Evolutionary conservation across 2,113 vertebrate genomes (phyloP).

Genomic region (Phylloscopus whistleri): DNA sequence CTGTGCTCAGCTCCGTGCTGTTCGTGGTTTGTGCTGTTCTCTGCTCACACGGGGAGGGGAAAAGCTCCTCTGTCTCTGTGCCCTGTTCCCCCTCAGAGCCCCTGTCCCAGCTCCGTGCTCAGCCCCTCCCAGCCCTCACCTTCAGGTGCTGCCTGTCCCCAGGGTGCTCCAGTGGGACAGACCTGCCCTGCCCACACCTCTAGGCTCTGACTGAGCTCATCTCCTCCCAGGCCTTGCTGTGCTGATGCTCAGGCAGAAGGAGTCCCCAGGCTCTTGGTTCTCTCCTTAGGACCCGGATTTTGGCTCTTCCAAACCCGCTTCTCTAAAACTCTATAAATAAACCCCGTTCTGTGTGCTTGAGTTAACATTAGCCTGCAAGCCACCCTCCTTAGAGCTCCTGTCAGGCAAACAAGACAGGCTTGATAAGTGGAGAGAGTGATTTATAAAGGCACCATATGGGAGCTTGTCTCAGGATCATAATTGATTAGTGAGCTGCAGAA

Average conservation of each 20-base stretch:
- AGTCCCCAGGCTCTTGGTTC: neutral
- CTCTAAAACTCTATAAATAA: slow-evolving; percentile 26
- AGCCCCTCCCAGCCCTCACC: neutral
- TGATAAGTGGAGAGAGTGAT: slow-evolving; percentile 36
- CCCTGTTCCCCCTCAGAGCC: neutral
- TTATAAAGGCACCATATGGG: slow-evolving; percentile 62
- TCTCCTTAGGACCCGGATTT: neutral
- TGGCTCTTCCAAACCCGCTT: neutral
- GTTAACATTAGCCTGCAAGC: slow-evolving; percentile 46
- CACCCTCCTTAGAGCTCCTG: slow-evolving; percentile 18
- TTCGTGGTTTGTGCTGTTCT: neutral
- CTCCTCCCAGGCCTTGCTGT: rapidly evolving
- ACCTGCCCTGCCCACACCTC: neutral
- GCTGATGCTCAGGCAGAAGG: neutral
- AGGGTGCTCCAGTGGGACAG: neutral
- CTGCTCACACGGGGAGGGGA: rapidly evolving
- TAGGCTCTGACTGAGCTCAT: neutral
- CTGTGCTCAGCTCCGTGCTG: neutral
- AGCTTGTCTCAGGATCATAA: slow-evolving; percentile 39
- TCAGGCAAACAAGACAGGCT: slow-evolving; percentile 52
- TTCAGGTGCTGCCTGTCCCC: neutral
- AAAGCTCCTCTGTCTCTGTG: neutral
- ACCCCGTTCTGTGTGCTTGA: neutral
- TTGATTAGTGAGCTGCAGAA: slow-evolving; percentile 45
- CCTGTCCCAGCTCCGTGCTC: neutral